These are phyloP conservation scores for Peucedramus taeniatus DNA, from an alignment of 2,113 vertebrate species.

Conservation along the genomic window DNA sequence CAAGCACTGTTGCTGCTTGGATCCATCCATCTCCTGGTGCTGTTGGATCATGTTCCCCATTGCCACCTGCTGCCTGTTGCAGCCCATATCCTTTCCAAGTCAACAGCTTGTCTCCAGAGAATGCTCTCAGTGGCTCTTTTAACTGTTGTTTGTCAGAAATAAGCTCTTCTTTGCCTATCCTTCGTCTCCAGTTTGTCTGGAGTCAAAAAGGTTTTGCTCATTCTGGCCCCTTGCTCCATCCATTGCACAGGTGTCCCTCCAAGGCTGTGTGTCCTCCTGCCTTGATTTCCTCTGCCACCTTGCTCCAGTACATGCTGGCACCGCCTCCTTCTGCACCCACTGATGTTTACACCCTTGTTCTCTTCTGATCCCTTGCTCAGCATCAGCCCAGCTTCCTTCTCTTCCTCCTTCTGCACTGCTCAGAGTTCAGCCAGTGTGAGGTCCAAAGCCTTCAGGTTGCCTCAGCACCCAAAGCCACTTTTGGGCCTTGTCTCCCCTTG, in stretches of 20 bases:
- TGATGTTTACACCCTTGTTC: neutral
- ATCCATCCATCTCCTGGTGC: neutral
- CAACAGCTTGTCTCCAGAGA: neutral
- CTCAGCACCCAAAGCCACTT: neutral
- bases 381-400: neutral
- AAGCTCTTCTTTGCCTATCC: neutral
- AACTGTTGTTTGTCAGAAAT: neutral
- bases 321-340: neutral
- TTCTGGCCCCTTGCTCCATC: neutral
- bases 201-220: neutral
- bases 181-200: neutral
- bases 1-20: neutral
- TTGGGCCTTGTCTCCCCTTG: neutral
- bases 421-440: neutral
- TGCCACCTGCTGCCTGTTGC: neutral
- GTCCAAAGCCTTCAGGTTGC: neutral
- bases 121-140: neutral
- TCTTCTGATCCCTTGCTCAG: neutral
- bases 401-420: neutral
- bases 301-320: neutral
- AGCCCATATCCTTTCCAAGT: neutral
- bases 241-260: neutral
- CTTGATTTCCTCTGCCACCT: neutral
- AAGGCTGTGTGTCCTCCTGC: neutral
- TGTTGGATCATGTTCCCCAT: neutral